Conservation (phyloP, 2,888 invertebrate species). For the Tribolium freemani region DNA sequence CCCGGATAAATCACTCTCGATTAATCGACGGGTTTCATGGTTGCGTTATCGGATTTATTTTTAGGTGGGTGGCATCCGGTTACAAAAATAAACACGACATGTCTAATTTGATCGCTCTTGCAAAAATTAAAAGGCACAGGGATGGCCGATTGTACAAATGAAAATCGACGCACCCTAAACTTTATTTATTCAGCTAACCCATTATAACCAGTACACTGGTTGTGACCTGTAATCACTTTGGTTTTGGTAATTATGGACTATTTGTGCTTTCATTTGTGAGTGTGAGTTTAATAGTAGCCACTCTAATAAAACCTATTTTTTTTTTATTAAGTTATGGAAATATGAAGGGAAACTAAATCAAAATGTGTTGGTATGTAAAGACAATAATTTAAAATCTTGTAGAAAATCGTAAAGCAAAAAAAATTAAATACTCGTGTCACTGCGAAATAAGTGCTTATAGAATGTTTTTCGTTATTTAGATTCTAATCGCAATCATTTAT, state of each 20-base stretch:
- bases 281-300: too few relatives aligned
- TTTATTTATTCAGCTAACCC: neutral
- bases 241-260: neutral
- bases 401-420: too few relatives aligned
- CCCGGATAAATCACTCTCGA: conserved; percentile 25
- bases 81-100: neutral
- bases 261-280: too few relatives aligned
- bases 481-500: too few relatives aligned
- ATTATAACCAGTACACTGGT: neutral
- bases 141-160: neutral
- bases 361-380: too few relatives aligned
- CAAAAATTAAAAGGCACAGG: conserved; percentile 6
- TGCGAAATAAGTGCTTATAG: too few relatives aligned
- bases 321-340: too few relatives aligned
- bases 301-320: too few relatives aligned
- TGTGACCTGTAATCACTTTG: neutral
- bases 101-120: conserved; percentile 5
- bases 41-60: conserved; percentile 22
- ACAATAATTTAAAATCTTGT: too few relatives aligned
- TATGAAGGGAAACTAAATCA: too few relatives aligned
- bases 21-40: conserved; percentile 2
- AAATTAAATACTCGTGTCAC: too few relatives aligned
- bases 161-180: neutral
- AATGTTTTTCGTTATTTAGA: too few relatives aligned
- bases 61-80: neutral